Evolutionary conservation across 2,113 vertebrate genomes (phyloP).

Genomic region (Elaphurus davidianus): DNA sequence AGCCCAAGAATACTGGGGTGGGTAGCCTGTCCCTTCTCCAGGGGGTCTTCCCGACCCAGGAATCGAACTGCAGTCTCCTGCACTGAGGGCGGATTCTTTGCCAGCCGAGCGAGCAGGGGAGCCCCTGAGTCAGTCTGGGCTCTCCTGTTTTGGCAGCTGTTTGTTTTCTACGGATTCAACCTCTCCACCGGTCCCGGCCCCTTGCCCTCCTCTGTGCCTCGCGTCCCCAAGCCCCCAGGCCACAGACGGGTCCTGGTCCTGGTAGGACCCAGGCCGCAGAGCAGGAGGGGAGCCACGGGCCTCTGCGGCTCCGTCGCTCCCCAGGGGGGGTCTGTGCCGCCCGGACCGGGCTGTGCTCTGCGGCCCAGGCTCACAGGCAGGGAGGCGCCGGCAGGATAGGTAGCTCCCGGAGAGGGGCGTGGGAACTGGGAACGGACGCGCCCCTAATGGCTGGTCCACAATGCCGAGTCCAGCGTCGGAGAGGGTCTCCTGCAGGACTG

Average conservation of each 20-base stretch:
- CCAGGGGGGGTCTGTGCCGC: neutral
- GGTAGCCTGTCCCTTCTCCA: neutral
- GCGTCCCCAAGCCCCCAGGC: neutral
- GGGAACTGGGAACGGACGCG: neutral
- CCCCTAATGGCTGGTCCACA: too few relatives aligned
- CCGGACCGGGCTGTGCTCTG: neutral
- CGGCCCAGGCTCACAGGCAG: neutral
- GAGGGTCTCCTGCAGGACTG: neutral
- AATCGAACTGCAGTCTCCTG: neutral
- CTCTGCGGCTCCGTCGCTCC: neutral
- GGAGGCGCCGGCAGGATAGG: neutral
- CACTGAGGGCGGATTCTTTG: neutral
- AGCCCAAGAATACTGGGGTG: neutral
- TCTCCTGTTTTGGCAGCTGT: neutral
- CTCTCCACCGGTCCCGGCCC: neutral
- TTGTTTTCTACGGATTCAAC: neutral
- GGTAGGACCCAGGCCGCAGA: neutral
- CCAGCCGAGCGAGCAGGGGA: neutral
- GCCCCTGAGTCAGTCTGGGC: neutral
- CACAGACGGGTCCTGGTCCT: neutral
- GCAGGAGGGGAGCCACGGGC: neutral
- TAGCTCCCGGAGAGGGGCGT: neutral
- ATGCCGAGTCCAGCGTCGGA: neutral
- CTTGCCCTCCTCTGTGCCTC: fast-evolving
- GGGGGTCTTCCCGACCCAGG: neutral